Evolutionary conservation across 37 sponge, comb jelly and placozoan species (phyloP).

Genomic region (Bolinopsis microptera): DNA sequence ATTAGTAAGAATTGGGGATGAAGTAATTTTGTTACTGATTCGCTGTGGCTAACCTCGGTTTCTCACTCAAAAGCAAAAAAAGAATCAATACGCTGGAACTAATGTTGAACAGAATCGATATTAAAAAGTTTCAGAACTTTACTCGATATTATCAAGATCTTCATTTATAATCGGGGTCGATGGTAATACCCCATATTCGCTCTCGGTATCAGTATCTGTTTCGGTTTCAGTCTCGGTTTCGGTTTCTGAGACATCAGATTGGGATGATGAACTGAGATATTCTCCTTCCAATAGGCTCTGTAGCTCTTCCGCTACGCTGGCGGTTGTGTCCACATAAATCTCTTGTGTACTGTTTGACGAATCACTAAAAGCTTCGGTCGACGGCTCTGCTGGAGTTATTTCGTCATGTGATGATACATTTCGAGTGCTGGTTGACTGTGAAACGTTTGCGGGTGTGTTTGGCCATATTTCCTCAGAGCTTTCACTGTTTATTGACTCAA

Average conservation of each 20-base stretch:
- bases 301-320: background rate
- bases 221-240: background rate
- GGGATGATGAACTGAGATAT: background rate
- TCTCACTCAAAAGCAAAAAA: no score
- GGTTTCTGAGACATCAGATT: background rate
- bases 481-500: background rate
- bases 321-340: background rate
- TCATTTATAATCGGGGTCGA: no score
- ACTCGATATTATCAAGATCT: no score
- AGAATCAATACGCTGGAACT: no score
- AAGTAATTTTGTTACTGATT: no score
- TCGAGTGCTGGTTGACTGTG: background rate
- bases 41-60: no score
- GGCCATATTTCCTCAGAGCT: constrained; percentile 36
- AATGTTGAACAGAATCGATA: no score
- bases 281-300: background rate
- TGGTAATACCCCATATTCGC: background rate
- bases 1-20: background rate
- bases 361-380: background rate
- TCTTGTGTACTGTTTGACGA: background rate
- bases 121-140: no score
- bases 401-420: background rate
- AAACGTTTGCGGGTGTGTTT: background rate
- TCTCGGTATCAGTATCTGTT: background rate
- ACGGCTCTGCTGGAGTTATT: no score